Percentiles rank a stretch among this genome's conserved stretches.
Conservation (phyloP, 2,113 vertebrate genomes). For the Natator depressus region DNA sequence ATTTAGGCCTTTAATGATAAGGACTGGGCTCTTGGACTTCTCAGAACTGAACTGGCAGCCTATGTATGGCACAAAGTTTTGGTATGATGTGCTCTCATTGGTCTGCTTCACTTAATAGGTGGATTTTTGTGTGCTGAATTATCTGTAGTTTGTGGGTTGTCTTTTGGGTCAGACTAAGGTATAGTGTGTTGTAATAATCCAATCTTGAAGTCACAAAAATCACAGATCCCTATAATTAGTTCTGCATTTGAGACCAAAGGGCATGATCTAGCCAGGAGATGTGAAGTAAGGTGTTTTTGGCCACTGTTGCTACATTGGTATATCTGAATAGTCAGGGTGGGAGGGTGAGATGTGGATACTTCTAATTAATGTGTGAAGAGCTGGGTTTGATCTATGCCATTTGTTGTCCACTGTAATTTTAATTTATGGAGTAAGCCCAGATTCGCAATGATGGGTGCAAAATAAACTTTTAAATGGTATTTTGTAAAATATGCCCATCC, state of each 20-base stretch:
- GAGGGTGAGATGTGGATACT: not conserved
- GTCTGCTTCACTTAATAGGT: not conserved
- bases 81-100: not conserved
- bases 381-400: not conserved
- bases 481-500: not conserved
- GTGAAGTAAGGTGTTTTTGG: not conserved
- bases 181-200: not conserved
- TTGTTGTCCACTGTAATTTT: not conserved
- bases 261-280: not conserved
- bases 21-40: not conserved
- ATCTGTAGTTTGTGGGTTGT: not conserved
- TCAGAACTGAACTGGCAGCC: not conserved
- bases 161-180: not conserved
- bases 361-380: not conserved
- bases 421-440: not conserved
- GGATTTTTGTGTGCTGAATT: not conserved
- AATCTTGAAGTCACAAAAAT: not conserved
- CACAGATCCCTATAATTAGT: not conserved
- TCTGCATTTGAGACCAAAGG: constrained; percentile 26
- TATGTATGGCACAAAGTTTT: not conserved
- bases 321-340: not conserved
- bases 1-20: not conserved
- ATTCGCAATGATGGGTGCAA: not conserved
- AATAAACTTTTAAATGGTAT: not conserved
- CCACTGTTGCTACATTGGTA: not conserved